phyloP scores from a whole-genome alignment of 2,888 invertebrate genomes.

The Lysandra bellargus region DNA sequence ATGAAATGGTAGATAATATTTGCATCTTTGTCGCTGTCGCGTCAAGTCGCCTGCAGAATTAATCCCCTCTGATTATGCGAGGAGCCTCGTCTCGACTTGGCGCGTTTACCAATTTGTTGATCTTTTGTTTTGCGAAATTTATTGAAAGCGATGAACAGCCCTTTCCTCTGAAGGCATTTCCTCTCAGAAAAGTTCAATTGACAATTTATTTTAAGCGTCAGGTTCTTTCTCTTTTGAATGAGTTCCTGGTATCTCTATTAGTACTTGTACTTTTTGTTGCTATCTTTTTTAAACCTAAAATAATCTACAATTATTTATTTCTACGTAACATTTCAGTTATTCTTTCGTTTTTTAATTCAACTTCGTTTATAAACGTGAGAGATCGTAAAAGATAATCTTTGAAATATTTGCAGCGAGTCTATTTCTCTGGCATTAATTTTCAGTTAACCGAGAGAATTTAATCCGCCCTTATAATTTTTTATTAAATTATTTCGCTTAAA shows the following conservation, averaged over 20 bases:
- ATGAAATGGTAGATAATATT: conserved; percentile 4
- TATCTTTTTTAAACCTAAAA: not conserved
- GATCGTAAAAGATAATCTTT: not conserved
- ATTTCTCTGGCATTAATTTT: conserved; percentile 5
- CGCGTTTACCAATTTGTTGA: conserved; percentile 20
- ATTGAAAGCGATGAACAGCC: conserved; percentile 8
- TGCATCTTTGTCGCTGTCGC: not conserved
- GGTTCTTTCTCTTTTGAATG: not conserved
- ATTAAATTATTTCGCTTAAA: not conserved
- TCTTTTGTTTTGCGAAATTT: conserved; percentile 19
- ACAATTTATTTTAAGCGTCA: not conserved
- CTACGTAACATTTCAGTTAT: not conserved
- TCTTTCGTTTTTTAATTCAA: not conserved
- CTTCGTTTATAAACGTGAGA: not conserved
- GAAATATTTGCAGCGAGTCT: not conserved
- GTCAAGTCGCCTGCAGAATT: conserved; percentile 15
- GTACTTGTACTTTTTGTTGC: not conserved
- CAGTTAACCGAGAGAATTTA: not conserved
- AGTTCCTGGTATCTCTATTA: not conserved
- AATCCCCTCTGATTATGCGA: not conserved
- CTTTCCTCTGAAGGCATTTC: not conserved
- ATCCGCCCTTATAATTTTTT: conserved; percentile 14
- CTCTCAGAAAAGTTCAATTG: conserved; percentile 4
- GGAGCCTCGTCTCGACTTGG: not conserved
- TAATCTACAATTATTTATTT: not conserved